Evolutionary conservation across 2,113 vertebrate genomes (phyloP).

Genomic region (Progne subis): DNA sequence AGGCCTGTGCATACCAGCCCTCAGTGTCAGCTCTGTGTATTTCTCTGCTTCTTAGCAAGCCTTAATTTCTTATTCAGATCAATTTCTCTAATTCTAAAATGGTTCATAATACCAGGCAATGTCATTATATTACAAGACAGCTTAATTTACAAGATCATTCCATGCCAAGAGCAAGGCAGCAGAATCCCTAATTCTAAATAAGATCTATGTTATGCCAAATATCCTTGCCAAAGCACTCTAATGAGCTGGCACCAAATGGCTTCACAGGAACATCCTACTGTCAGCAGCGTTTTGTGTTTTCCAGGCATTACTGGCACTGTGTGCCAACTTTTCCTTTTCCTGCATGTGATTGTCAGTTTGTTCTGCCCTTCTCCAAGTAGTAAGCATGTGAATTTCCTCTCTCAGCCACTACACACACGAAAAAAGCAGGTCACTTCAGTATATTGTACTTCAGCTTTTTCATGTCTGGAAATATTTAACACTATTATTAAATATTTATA

Average conservation of each 20-base stretch:
- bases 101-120: conserved; percentile 44
- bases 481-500: background rate
- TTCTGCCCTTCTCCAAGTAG: background rate
- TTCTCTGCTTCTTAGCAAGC: background rate
- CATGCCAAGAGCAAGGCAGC: conserved; percentile 43
- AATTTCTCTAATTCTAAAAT: conserved; percentile 55
- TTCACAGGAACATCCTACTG: conserved; percentile 28
- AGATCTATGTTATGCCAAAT: conserved; percentile 62
- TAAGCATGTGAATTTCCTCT: conserved; percentile 19
- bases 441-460: background rate
- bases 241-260: conserved; percentile 60
- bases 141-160: conserved; percentile 66
- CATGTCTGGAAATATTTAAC: background rate
- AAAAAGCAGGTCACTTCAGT: background rate
- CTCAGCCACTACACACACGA: background rate
- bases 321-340: background rate
- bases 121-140: conserved; percentile 59
- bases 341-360: background rate
- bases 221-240: conserved; percentile 58
- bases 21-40: background rate
- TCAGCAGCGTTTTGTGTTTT: conserved; percentile 47
- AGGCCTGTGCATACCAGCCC: accelerated
- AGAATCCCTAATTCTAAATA: conserved; percentile 47
- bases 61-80: conserved; percentile 48
- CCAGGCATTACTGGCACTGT: background rate